Evolutionary conservation across 2,888 invertebrate genomes (phyloP).

Genomic region (Volucella zonaria): DNA sequence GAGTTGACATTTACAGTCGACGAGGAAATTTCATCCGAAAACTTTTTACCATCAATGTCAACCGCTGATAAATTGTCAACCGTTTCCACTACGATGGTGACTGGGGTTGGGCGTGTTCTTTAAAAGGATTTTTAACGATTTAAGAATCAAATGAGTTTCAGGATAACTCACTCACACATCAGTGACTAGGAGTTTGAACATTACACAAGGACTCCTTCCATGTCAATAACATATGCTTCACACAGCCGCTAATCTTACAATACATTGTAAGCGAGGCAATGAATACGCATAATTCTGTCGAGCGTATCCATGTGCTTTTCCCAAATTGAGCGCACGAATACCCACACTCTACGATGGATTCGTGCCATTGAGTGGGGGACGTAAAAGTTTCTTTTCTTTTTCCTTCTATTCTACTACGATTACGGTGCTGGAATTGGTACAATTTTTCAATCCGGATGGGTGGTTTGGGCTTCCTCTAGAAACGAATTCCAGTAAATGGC

Average conservation of each 20-base stretch:
- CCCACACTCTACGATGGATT: constrained; percentile 20
- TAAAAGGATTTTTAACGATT: constrained; percentile 10
- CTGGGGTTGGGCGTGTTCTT: neutral
- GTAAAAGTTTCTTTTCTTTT: neutral
- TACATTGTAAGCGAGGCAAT: neutral
- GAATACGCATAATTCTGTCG: constrained; percentile 1
- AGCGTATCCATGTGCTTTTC: constrained; percentile 15
- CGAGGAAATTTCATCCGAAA: neutral
- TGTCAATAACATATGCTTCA: neutral
- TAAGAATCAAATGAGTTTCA: constrained; percentile 19
- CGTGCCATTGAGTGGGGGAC: neutral
- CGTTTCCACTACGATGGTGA: too few species aligned
- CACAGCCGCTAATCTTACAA: neutral
- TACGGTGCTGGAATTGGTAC: constrained; percentile 17
- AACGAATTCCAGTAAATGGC: neutral
- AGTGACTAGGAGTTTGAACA: neutral
- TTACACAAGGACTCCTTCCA: neutral
- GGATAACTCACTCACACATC: constrained; percentile 2
- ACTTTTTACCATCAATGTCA: constrained; percentile 9
- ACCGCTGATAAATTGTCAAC: neutral
- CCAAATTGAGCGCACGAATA: constrained; percentile 25
- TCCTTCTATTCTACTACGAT: constrained; percentile 4
- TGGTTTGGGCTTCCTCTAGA: neutral
- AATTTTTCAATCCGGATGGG: neutral
- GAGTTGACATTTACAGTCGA: too few species aligned